phyloP scores from a whole-genome alignment of 2,888 invertebrate species.

The Mycalesis mineus region DNA sequence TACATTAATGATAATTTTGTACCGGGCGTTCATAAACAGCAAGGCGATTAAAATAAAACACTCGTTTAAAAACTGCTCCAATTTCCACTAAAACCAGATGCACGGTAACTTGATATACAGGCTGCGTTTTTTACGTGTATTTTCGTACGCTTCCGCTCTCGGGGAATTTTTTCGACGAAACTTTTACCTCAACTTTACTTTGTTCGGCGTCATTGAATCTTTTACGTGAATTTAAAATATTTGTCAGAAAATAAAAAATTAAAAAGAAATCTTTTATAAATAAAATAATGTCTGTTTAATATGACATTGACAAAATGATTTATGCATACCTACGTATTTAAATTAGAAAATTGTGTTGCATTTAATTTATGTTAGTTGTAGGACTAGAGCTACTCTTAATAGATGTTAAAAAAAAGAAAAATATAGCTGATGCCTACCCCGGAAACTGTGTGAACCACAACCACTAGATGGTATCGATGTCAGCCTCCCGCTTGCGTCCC shows the following conservation, averaged over 20 bases:
- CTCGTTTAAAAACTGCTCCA: slow-evolving; percentile 29
- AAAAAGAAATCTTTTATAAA: too few relatives aligned
- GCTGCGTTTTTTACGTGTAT: slow-evolving; percentile 38
- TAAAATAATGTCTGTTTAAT: too few relatives aligned
- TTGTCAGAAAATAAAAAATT: not conserved
- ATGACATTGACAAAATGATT: too few relatives aligned
- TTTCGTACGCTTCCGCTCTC: slow-evolving; percentile 38
- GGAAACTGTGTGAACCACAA: slow-evolving; percentile 19
- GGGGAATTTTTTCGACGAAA: slow-evolving; percentile 27
- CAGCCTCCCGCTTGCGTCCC: slow-evolving; percentile 18
- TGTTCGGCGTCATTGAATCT: slow-evolving; percentile 19
- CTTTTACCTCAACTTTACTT: slow-evolving; percentile 28
- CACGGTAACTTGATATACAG: slow-evolving; percentile 41
- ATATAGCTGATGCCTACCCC: slow-evolving; percentile 5
- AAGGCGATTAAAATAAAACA: slow-evolving; percentile 29
- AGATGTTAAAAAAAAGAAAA: not conserved
- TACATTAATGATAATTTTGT: slow-evolving; percentile 23
- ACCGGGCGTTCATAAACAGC: slow-evolving; percentile 31
- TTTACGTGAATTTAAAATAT: not conserved
- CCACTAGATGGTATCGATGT: slow-evolving; percentile 19
- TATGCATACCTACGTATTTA: too few relatives aligned
- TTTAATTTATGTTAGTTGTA: too few relatives aligned
- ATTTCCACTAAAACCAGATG: slow-evolving; percentile 42
- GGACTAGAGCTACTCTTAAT: not conserved
- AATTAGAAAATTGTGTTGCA: too few relatives aligned